Evolutionary conservation across 1,140 invertebrate genomes (phyloP).

Genomic region (Bombus superbus): DNA sequence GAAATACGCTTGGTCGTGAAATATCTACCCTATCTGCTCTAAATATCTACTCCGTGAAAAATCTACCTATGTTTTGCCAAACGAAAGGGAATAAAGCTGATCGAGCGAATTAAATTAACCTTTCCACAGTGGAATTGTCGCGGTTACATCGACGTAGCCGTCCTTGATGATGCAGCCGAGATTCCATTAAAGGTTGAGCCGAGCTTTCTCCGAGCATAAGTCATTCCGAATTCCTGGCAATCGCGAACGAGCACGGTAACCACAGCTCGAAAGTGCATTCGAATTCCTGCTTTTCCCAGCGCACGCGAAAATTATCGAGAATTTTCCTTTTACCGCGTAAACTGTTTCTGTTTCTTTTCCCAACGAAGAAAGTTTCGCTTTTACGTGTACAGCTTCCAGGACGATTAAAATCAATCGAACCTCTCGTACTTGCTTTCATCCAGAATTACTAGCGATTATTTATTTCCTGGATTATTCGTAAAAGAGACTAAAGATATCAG

Average conservation of each 20-base stretch:
- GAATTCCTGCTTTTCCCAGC: conserved; percentile 22
- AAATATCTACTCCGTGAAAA: no score
- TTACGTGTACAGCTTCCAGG: not conserved
- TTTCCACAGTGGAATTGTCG: conserved; percentile 54
- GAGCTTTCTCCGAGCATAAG: conserved; percentile 66
- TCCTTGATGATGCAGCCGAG: conserved; percentile 69
- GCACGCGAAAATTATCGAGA: conserved; percentile 18
- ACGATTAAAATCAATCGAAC: not conserved
- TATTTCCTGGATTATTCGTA: not conserved
- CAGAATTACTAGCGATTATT: not conserved
- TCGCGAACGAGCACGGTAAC: conserved; percentile 1
- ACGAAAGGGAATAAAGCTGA: not conserved
- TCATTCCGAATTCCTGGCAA: conserved; percentile 59
- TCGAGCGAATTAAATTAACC: conserved; percentile 58
- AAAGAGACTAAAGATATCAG: not conserved
- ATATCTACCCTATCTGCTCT: no score
- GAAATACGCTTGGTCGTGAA: not conserved
- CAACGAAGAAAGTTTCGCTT: not conserved
- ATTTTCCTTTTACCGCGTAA: not conserved
- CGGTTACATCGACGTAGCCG: conserved; percentile 62
- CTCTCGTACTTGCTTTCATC: not conserved
- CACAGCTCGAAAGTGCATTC: conserved; percentile 35
- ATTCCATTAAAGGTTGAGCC: conserved; percentile 71
- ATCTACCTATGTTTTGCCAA: not conserved
- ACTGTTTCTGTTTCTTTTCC: not conserved